A percentile compares a stretch with the other conserved stretches of the same genome.
Conservation (phyloP, 2,888 invertebrate species). For the Achlya flavicornis region DNA sequence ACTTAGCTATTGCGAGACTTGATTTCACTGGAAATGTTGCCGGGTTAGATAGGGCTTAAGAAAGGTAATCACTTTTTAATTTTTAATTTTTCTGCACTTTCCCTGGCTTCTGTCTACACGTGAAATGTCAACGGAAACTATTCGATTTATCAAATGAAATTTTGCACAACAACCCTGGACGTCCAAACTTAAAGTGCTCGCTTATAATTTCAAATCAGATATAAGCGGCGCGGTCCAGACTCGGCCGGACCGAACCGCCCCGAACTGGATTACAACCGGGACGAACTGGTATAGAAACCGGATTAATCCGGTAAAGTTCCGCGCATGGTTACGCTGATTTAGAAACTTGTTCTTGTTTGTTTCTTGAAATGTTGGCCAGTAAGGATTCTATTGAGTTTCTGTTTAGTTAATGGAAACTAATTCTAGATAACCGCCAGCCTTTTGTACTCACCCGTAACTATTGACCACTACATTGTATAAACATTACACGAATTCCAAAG, state of each 20-base stretch:
- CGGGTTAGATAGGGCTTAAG: neutral
- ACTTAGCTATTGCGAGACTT: conserved; percentile 10
- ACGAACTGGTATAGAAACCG: conserved; percentile 63
- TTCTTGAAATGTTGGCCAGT: conserved; percentile 61
- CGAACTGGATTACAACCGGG: conserved; percentile 64
- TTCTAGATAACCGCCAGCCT: conserved; percentile 51
- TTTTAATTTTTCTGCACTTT: neutral
- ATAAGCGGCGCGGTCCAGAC: conserved; percentile 42
- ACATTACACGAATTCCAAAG: neutral
- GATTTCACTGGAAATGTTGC: neutral
- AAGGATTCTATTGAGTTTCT: conserved; percentile 41
- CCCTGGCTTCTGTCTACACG: neutral
- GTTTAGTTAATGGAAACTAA: conserved; percentile 57
- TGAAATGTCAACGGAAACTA: conserved; percentile 23
- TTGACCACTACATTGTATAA: neutral
- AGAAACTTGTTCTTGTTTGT: conserved; percentile 73
- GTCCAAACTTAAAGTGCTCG: conserved; percentile 50
- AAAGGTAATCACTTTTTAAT: neutral
- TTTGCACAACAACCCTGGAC: conserved; percentile 21
- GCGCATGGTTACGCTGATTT: conserved; percentile 79
- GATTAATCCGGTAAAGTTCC: conserved; percentile 74
- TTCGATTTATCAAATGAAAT: conserved; percentile 34
- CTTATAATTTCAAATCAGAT: conserved; percentile 75
- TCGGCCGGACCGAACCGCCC: conserved; percentile 51
- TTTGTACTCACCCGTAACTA: conserved; percentile 30